Evolutionary conservation across 1,140 invertebrate genomes (phyloP).

Genomic region (Coenobita brevimanus): DNA sequence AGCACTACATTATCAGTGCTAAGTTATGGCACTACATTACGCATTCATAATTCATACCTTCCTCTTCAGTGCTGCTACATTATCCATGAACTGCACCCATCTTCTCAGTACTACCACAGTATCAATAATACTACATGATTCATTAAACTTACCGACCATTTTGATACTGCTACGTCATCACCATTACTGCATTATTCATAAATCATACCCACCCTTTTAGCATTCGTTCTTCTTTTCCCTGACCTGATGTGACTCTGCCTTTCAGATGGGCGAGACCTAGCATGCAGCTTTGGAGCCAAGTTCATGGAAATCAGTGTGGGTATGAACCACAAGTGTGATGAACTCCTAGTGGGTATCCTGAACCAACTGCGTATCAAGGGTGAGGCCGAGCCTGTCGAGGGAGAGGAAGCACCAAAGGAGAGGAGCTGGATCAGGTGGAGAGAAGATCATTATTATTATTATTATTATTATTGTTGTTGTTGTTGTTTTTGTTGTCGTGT

Average conservation of each 20-base stretch:
- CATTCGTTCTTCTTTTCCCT: too few relatives aligned
- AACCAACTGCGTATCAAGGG: slow-evolving; percentile 87
- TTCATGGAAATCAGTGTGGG: slow-evolving; percentile 93
- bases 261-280: slow-evolving; percentile 91
- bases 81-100: too few relatives aligned
- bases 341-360: slow-evolving; percentile 86
- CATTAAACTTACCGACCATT: neutral
- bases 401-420: slow-evolving; percentile 77
- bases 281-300: slow-evolving; percentile 88
- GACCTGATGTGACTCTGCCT: neutral
- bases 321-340: slow-evolving; percentile 93
- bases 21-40: too few relatives aligned
- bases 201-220: too few relatives aligned
- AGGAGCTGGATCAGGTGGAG: slow-evolving; percentile 74
- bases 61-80: too few relatives aligned
- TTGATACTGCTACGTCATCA: neutral
- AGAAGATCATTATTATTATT: too few relatives aligned
- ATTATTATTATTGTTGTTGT: too few relatives aligned
- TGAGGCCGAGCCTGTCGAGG: slow-evolving; percentile 72
- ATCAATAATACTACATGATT: too few relatives aligned
- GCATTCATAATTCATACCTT: too few relatives aligned
- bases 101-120: too few relatives aligned
- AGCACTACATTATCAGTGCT: too few relatives aligned
- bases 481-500: too few relatives aligned
- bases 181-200: neutral